Conservation (phyloP, 2,888 invertebrate genomes). For the Adelognathus sp. region DNA sequence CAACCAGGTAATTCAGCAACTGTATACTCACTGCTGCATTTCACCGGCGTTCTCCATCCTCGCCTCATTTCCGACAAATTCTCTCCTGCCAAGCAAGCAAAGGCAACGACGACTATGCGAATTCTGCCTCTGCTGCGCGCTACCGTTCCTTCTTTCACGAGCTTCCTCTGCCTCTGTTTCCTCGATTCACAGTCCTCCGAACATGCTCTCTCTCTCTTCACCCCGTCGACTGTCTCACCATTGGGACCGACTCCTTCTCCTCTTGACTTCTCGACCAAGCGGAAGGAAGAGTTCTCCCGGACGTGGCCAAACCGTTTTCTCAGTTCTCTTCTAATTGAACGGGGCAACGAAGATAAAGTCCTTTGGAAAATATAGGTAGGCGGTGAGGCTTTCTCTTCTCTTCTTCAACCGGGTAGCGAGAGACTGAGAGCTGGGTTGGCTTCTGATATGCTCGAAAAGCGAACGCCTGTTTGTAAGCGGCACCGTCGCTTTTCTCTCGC, state of each 20-base stretch:
- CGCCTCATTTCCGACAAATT: slow-evolving; percentile 34
- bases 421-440: too few species aligned
- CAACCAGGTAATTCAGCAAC: slow-evolving; percentile 33
- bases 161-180: slow-evolving; percentile 5
- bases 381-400: slow-evolving; percentile 18
- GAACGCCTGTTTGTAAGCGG: slow-evolving; percentile 50
- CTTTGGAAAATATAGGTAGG: slow-evolving; percentile 38
- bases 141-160: not conserved
- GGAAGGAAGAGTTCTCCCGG: slow-evolving; percentile 41
- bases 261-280: slow-evolving; percentile 38
- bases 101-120: slow-evolving; percentile 16
- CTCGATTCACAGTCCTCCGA: slow-evolving; percentile 16
- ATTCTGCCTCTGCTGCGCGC: slow-evolving; percentile 9
- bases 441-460: slow-evolving; percentile 61
- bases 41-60: slow-evolving; percentile 9
- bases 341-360: slow-evolving; percentile 53
- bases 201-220: not conserved
- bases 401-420: not conserved
- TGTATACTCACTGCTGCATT: slow-evolving; percentile 11
- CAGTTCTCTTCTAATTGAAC: slow-evolving; percentile 70
- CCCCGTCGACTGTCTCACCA: not conserved
- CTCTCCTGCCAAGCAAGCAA: not conserved
- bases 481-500: slow-evolving; percentile 63
- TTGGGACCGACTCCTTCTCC: slow-evolving; percentile 9
- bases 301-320: slow-evolving; percentile 61